Percentiles rank a stretch among this genome's conserved stretches.
Conservation (phyloP, 2,113 vertebrate species). For the Pollimyrus isidori region DNA sequence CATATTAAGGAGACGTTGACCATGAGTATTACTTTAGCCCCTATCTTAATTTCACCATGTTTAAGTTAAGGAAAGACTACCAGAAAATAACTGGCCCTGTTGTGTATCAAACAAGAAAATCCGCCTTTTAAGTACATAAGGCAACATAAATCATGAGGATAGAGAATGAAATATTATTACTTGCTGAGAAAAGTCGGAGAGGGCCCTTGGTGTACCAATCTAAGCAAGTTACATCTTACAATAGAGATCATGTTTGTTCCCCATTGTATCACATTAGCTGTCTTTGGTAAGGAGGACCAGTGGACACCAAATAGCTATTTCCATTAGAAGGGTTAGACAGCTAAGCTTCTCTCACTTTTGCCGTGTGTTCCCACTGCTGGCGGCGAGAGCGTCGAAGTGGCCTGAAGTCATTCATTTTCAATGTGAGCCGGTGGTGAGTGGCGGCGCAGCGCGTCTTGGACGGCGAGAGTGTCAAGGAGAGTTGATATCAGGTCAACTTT, state of each 20-base stretch:
- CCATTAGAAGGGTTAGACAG: not conserved
- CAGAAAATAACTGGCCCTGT: not conserved
- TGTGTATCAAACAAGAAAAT: not conserved
- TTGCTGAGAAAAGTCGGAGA: not conserved
- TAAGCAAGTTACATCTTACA: not conserved
- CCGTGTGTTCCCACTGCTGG: no score
- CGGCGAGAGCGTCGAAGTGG: no score
- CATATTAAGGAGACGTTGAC: not conserved
- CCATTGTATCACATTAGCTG: not conserved
- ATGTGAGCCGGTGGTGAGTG: no score
- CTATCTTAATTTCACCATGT: not conserved
- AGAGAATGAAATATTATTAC: not conserved
- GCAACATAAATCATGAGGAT: not conserved
- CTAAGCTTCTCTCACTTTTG: not conserved
- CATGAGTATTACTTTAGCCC: not conserved
- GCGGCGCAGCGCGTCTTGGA: no score
- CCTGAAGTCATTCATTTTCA: no score
- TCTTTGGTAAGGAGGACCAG: not conserved
- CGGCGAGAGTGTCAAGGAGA: no score
- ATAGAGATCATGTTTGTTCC: not conserved
- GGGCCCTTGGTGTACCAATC: not conserved
- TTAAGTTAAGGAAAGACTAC: not conserved
- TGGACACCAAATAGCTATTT: not conserved
- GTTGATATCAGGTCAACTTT: no score
- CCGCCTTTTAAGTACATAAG: not conserved